Evolutionary conservation across 2,113 vertebrate genomes (phyloP), one percentile per base, ranked within the genome.

Genomic region (Heloderma charlesbogerti): DNA sequence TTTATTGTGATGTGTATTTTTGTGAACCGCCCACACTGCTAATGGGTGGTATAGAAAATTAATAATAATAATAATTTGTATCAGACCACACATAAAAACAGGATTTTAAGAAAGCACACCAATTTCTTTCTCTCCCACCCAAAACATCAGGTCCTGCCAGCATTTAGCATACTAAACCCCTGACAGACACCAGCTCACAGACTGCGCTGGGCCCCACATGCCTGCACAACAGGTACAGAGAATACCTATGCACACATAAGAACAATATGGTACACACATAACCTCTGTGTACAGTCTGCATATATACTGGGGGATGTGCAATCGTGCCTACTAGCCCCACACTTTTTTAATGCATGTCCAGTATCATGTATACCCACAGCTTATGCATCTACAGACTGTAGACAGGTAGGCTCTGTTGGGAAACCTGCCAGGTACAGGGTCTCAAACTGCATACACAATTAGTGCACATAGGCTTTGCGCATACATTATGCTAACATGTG

Each of bases 331-430:
- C 8, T 27, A 15, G 43, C 43, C 20, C 22, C 77, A 48, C 43
- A 29, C 10, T 1, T 25, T 45, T 43, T 45, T 43, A 8, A 8
- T 9, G 18, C 0, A 25, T 1, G 1, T 27, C 29, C 13, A 29
- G 25, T 27, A 6, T 45, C 45, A 37, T 40, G 16, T 6, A 40
- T 1, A 18, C 74, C 22, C 20, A n/a, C 2, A 31, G 34, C 34
- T 16, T n/a, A 3, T 40, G 43, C 22, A 18, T 25, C 6, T 20
- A 9, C 40, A 78, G 27, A 22, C 40, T 78, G 69, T 34, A n/a
- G 31, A 13, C 69, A 72, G 34, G 34, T 72, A 15, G 69, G 34
- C 31, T 43, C 37, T 8, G 25, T 6, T 43, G 10, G 43, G 77
- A 79, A 79, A 25, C 10, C 40, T 79, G 9, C 77, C 43, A 48